Base-by-base conservation (phyloP, 2,888 invertebrate species). In the Escarpia spicata region DNA sequence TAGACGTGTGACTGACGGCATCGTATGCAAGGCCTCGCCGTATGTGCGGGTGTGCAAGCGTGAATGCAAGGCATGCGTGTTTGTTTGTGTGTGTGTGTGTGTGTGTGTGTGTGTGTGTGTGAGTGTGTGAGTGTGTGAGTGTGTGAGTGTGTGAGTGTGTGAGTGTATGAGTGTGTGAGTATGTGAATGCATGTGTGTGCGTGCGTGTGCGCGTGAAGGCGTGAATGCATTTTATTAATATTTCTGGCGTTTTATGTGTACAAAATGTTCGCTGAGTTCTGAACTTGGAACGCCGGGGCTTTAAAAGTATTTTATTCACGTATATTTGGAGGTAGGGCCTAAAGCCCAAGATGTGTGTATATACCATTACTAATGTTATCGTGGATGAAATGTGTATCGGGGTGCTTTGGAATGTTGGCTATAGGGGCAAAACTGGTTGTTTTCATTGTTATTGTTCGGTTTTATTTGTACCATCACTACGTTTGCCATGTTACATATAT, bases 181-280 rank as follows among this genome's bases (percentile, higher is more conserved):
- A 2, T 45, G 60, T 26, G 75, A 19, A 26, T 75, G 75, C 19
- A 26, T 26, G 19, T 75, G 75, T 75, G 75, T n/a, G 75, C 26
- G n/a, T n/a, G 75, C 6, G n/a, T 75, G 75, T 26, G 75, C 6
- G 26, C 6, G 75, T 75, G 52, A 12, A 1, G 9, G 52, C 9
- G 52, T 52, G n/a, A 26, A 26, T 75, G 75, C 26, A 6, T 75
- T 15, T 75, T 26, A 75, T 75, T 75, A 75, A 26, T 75, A 75
- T 75, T 19, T 75, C 75, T 75, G 75, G 75, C 75, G 75, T 75
- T 75, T 75, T 75, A 75, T 75, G 75, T 75, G 75, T 75, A 75
- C 26, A 75, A 75, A 75, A 75, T 75, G 75, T 75, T 26, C n/a
- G 19, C 75, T 75, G 75, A 75, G 75, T 75, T 75, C 19, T 75